A percentile compares a stretch with the other conserved stretches of the same genome.
Conservation (phyloP, 1,140 invertebrate genomes). For the Atta texana region DNA sequence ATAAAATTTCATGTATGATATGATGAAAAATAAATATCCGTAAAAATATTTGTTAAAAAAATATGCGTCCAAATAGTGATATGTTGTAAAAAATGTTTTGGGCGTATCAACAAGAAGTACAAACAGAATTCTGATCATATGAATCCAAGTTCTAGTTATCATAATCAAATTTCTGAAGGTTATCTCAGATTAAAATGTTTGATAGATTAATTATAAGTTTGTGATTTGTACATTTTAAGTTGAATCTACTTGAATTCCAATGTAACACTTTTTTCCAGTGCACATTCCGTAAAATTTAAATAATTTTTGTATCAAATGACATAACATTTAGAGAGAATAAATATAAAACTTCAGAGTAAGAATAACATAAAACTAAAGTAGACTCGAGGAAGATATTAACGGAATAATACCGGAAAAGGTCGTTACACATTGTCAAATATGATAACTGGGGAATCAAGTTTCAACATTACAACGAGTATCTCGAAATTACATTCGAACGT, state of each 20-base stretch:
- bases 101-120: no score
- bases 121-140: no score
- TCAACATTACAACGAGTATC: not conserved
- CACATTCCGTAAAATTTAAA: not conserved
- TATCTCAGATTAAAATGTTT: no score
- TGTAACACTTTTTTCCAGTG: no score
- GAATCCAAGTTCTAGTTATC: no score
- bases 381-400: not conserved
- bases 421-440: constrained; percentile 7
- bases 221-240: no score
- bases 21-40: not conserved
- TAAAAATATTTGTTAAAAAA: not conserved
- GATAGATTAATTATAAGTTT: no score
- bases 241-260: no score
- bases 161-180: no score
- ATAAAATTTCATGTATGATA: not conserved
- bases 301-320: not conserved
- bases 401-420: constrained; percentile 9
- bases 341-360: not conserved
- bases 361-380: not conserved
- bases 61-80: not conserved
- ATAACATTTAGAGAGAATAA: not conserved
- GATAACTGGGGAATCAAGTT: constrained; percentile 20
- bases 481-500: constrained; percentile 17
- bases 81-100: no score